Percentiles rank a stretch among this genome's conserved stretches.
phyloP scores from a whole-genome alignment of 2,888 invertebrate genomes.

The Drosophila limbata region DNA sequence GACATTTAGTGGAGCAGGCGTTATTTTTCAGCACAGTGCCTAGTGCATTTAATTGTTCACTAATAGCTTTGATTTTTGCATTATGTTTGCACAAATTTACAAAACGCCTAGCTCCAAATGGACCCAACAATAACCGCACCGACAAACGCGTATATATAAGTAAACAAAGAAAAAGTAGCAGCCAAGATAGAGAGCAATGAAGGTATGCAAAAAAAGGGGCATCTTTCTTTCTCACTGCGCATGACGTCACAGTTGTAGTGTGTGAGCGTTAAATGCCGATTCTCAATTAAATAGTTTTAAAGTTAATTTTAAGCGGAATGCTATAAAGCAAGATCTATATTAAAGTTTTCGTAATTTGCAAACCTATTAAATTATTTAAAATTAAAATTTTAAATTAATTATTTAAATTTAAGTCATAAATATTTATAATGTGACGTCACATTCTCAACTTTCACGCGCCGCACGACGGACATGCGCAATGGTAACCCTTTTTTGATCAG shows the following conservation, averaged over 20 bases:
- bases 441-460: not conserved
- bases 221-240: slow-evolving; percentile 48
- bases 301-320: not conserved
- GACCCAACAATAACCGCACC: slow-evolving; percentile 55
- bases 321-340: not conserved
- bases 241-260: slow-evolving; percentile 46
- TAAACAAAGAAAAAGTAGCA: slow-evolving; percentile 72
- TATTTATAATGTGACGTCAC: slow-evolving; percentile 36
- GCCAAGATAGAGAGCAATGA: slow-evolving; percentile 26
- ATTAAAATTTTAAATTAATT: too few relatives aligned
- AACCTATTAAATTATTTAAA: not conserved
- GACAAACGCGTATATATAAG: slow-evolving; percentile 60
- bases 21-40: slow-evolving; percentile 20
- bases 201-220: slow-evolving; percentile 34
- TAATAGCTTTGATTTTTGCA: slow-evolving; percentile 49
- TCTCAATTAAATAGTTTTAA: not conserved
- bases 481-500: slow-evolving; percentile 28
- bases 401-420: not conserved
- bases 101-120: slow-evolving; percentile 39
- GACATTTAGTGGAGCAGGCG: slow-evolving; percentile 29
- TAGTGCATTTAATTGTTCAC: slow-evolving; percentile 36
- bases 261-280: not conserved
- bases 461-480: slow-evolving; percentile 8
- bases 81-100: slow-evolving; percentile 54
- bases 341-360: not conserved